phyloP scores from a whole-genome alignment of 2,888 invertebrate genomes.

The Sicus ferrugineus region DNA sequence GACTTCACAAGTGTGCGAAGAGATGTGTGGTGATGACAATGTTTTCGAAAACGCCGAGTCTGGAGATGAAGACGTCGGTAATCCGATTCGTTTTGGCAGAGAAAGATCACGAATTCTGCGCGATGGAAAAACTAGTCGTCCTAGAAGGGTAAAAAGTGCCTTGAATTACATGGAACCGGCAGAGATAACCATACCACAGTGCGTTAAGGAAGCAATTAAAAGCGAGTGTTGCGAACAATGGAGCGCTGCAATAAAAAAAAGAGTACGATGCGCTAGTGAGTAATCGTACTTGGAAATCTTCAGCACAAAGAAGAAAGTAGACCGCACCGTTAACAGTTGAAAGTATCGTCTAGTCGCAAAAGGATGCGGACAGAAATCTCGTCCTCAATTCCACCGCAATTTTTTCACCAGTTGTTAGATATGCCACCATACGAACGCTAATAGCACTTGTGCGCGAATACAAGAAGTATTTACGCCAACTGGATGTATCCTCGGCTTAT shows the following conservation, averaged over 20 bases:
- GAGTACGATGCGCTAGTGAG: constrained; percentile 30
- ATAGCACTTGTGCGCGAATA: constrained; percentile 41
- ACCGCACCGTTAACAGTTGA: constrained; percentile 27
- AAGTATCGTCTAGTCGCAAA: constrained; percentile 33
- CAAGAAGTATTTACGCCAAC: constrained; percentile 38
- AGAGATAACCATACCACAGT: constrained; percentile 17
- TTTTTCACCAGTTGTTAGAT: constrained; percentile 40
- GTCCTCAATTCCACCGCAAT: constrained; percentile 39
- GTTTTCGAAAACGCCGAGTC: background rate
- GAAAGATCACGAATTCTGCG: constrained; percentile 18
- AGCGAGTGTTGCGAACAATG: constrained; percentile 25
- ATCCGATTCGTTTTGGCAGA: background rate
- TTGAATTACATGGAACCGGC: constrained; percentile 15
- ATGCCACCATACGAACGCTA: constrained; percentile 40
- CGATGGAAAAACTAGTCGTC: constrained; percentile 31
- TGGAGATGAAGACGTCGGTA: background rate
- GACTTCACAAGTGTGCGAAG: no score
- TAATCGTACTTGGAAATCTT: constrained; percentile 33
- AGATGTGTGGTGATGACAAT: background rate
- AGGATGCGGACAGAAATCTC: constrained; percentile 34
- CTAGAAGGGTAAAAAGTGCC: constrained; percentile 28
- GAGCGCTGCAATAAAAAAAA: constrained; percentile 35
- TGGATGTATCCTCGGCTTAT: constrained; percentile 42
- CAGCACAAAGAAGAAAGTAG: constrained; percentile 9
- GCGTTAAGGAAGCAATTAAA: constrained; percentile 20